Evolutionary conservation across 2,888 invertebrate species (phyloP), one percentile per base, ranked within the genome.

Genomic region (Pediacus dermestoides): DNA sequence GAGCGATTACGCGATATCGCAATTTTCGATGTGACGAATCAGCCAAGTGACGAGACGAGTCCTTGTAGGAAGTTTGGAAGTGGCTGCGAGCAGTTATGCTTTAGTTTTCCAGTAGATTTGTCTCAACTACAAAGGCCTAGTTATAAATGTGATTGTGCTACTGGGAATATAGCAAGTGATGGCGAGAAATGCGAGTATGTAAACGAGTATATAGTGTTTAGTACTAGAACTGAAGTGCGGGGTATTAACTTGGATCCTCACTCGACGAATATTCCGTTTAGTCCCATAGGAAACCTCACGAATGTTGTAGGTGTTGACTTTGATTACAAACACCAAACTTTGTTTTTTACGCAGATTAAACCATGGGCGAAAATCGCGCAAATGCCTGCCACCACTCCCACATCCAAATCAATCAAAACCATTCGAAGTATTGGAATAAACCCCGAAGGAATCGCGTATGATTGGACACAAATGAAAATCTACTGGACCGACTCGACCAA

Each of bases 401-500:
- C 78, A 1, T 67, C 71, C 2, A 66, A 72, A 2, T 75, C 76
- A 31, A 79, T 84, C 3, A 79, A 78, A 28, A 81, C 80, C 37
- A 79, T 90, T 1, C 77, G 88, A 16, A 81, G 70, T 52, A 82
- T 82, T 60, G 86, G 88, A 12, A 89, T 92, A 36, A 92, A 91
- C 68, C 92, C 93, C 0, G 92, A 93, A 67, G 92, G 93, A 2
- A 87, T 94, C 45, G 90, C 93, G 0, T 93, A 94, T 63, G 97
- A 99, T 63, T 99, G 97, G 97, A 91, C 96, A 0, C 92, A 92
- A 53, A 88, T 89, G 64, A 96, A 95, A 67, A 81, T 99, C 21
- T 97, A 96, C 67, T 99, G 95, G 94, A 93, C 96, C 0, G 97
- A 97, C 60, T 91, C 92, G 15, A 86, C 88, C 0, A 93, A 94